Evolutionary conservation across 2,797 vertebrate species (phyloP).

Genomic region (Myioborus melanocephalus): DNA sequence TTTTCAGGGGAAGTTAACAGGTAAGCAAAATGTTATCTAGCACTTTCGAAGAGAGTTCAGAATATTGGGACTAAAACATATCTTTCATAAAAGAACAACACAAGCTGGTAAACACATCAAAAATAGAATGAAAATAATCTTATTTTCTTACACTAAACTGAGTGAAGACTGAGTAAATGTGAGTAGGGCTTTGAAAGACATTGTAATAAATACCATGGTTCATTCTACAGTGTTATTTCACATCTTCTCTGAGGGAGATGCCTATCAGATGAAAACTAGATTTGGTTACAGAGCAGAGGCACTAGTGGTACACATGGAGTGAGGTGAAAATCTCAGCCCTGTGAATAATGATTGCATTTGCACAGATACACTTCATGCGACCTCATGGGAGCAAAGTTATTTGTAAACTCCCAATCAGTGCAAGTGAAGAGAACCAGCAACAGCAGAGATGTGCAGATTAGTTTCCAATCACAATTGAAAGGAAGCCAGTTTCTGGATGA

Average conservation of each 20-base stretch:
- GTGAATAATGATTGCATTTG: neutral
- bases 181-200: neutral
- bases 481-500: neutral
- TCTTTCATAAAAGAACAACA: neutral
- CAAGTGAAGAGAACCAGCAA: slow-evolving; percentile 18
- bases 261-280: neutral
- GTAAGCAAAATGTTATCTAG: slow-evolving; percentile 3
- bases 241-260: neutral
- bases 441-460: neutral
- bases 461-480: neutral
- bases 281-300: neutral
- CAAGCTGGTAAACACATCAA: neutral
- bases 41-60: neutral
- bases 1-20: neutral
- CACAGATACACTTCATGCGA: accelerated
- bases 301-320: neutral
- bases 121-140: neutral
- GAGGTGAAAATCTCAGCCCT: neutral
- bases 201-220: neutral
- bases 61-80: neutral
- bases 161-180: neutral
- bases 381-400: neutral
- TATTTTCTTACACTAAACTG: neutral
- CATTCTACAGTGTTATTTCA: slow-evolving; percentile 2
- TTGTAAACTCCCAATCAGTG: neutral